phyloP scores from a whole-genome alignment of 2,797 vertebrate species.

The Staurois parvus region DNA sequence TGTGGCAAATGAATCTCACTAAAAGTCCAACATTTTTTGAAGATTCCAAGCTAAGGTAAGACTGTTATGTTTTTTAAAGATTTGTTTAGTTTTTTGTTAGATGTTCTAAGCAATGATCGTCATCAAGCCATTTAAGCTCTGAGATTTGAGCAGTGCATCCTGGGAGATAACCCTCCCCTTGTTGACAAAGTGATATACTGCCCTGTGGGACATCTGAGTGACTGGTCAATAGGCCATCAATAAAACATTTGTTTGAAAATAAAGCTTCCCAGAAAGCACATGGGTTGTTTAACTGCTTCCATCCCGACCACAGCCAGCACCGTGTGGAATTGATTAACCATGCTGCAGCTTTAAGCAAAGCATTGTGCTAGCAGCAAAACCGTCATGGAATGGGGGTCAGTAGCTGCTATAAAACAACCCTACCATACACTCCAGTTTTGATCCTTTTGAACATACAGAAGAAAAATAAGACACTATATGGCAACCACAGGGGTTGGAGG shows the following conservation, averaged over 20 bases:
- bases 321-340: not conserved
- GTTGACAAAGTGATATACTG: conserved; percentile 12
- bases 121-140: not conserved
- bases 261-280: conserved; percentile 30
- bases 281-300: conserved; percentile 11
- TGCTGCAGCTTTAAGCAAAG: not conserved
- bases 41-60: too few relatives aligned
- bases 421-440: not conserved
- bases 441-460: too few relatives aligned
- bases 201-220: conserved; percentile 3
- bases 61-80: too few relatives aligned
- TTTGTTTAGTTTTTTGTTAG: too few relatives aligned
- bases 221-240: conserved; percentile 32
- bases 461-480: too few relatives aligned
- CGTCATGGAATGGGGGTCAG: not conserved
- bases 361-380: not conserved
- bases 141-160: conserved; percentile 23
- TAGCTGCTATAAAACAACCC: not conserved
- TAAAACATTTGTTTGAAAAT: conserved; percentile 45
- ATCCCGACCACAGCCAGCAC: not conserved
- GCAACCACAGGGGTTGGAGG: too few relatives aligned
- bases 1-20: too few relatives aligned
- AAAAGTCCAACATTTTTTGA: too few relatives aligned
- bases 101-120: not conserved
- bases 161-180: conserved; percentile 16